Conservation (phyloP, 2,113 vertebrate species). For the Rhynchomys soricoides region DNA sequence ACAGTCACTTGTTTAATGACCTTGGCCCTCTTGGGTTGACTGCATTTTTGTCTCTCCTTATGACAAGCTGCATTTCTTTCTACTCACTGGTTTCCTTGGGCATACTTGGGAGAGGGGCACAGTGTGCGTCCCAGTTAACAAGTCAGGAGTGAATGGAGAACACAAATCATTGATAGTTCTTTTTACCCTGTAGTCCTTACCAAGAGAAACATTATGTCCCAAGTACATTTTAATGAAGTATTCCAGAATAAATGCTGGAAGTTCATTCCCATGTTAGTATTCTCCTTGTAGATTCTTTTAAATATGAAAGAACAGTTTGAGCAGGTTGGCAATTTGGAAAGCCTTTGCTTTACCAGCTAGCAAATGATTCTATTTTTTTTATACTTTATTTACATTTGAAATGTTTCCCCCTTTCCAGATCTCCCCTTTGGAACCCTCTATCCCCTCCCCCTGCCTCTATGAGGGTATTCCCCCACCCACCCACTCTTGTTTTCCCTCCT, state of each 20-base stretch:
- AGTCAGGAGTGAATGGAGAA: conserved; percentile 22
- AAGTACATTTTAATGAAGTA: conserved; percentile 51
- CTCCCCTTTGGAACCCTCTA: too few relatives aligned
- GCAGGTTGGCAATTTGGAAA: conserved; percentile 68
- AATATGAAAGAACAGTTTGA: conserved; percentile 42
- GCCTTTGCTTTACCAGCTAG: conserved; percentile 77
- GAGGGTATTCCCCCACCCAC: too few relatives aligned
- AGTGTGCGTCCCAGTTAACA: conserved; percentile 36
- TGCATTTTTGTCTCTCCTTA: conserved; percentile 58
- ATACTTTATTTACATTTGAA: too few relatives aligned
- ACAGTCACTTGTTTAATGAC: conserved; percentile 59
- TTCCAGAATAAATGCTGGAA: conserved; percentile 27
- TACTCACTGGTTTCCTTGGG: conserved; percentile 38
- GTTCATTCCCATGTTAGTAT: conserved; percentile 17
- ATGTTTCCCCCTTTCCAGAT: too few relatives aligned
- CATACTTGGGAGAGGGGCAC: background rate
- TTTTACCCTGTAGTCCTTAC: conserved; percentile 43
- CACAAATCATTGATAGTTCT: background rate
- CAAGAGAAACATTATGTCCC: conserved; percentile 6
- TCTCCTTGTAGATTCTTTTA: conserved; percentile 49
- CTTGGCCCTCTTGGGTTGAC: conserved; percentile 48
- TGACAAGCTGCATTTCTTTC: conserved; percentile 60
- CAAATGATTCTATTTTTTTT: conserved; percentile 69
- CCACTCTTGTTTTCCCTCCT: too few relatives aligned
- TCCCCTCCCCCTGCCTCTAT: too few relatives aligned